phyloP scores from a whole-genome alignment of 2,797 vertebrate species.

The Gobio occitaniae region DNA sequence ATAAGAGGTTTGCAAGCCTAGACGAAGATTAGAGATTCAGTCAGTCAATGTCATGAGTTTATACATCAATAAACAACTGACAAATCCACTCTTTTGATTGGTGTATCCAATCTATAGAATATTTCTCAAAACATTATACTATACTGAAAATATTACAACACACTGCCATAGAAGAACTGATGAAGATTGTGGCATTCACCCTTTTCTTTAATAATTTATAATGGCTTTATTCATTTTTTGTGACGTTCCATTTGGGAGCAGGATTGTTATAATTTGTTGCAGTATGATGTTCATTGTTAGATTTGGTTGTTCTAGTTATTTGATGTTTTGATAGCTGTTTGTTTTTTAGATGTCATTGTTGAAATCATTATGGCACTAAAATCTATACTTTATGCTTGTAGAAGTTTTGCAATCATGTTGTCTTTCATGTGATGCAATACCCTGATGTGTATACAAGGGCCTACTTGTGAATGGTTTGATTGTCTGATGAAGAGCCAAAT shows the following conservation, averaged over 20 bases:
- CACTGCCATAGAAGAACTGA: neutral
- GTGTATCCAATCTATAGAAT: neutral
- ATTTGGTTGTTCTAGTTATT: neutral
- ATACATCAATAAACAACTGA: neutral
- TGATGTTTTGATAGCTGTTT: neutral
- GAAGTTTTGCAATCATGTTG: neutral
- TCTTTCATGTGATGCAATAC: neutral
- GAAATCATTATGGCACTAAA: neutral
- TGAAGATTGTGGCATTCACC: neutral
- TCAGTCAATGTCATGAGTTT: neutral
- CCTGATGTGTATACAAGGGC: neutral
- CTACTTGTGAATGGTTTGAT: neutral
- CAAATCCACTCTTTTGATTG: neutral
- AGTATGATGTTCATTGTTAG: neutral
- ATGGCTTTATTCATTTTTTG: neutral
- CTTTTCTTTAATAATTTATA: neutral
- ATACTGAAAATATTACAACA: neutral
- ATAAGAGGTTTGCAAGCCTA: slow-evolving; percentile 94
- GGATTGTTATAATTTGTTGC: neutral
- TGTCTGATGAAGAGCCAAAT: neutral
- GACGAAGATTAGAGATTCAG: neutral
- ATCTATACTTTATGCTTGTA: neutral
- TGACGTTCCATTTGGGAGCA: neutral
- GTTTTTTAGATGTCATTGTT: neutral
- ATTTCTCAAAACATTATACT: neutral